Base-by-base conservation (phyloP, 2,888 invertebrate species). In the Hemaris fuciformis region DNA sequence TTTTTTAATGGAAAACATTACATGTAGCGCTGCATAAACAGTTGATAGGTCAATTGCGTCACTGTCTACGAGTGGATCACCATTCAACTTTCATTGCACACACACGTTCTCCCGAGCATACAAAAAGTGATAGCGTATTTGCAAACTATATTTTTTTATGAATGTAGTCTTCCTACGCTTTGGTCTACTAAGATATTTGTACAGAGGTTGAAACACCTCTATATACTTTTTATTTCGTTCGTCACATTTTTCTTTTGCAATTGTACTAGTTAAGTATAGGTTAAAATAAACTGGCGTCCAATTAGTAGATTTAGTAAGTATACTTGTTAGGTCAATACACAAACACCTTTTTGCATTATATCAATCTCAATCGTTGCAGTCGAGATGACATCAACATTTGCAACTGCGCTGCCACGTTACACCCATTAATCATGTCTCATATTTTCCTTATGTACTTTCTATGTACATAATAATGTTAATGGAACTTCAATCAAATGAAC, bases 361-460 rank as follows among this genome's bases (percentile, higher is more conserved):
- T 15, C 25, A 15, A 22, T 45, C 20, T 2, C 10, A 45, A 23
- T 45, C 0, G 45, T 45, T 13, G 5, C 23, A 6, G 25, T 48
- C 25, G n/a, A 31, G 53, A 53, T 53, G 31, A 53, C 53, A 31
- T 53, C 53, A 53, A 31, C 53, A 18, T 20, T 15, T 53, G 10
- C 53, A 18, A 53, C 31, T 53, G 20, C 31, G 31, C 4, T 18
- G 53, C 31, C 31, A 18, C 31, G 27, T 8, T 10, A 8, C 10
- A n/a, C 13, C n/a, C 27, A 53, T 53, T 18, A 31, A 53, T 53
- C 53, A 53, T 53, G 53, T 31, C 4, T 31, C 7, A 31, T 27
- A 53, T 48, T 48, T 53, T 18, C 53, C 53, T 53, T 53, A 31
- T 53, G 53, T 10, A 48, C 8, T 27, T 15, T 48, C 27, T 53